Evolutionary conservation across 2,888 invertebrate species (phyloP), one percentile per base, ranked within the genome.

Genomic region (Alloplasta piceator): DNA sequence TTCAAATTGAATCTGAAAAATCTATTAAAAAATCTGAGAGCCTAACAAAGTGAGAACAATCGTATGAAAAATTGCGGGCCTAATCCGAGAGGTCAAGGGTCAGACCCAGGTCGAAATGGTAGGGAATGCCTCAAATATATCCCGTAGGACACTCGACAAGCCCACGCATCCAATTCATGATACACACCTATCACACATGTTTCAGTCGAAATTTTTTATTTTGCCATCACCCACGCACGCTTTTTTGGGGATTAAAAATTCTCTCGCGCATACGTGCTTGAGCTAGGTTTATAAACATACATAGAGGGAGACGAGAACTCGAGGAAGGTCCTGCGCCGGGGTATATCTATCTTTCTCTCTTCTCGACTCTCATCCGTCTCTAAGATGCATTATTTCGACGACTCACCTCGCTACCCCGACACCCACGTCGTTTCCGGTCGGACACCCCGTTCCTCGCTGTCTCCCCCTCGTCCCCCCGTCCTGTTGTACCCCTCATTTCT

Each of bases 381-480:
- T 60, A 74, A 73, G 75, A 78, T 81, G 78, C 74, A 81, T 70
- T 82, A 82, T 85, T 85, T 83, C 75, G 81, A 82, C 81, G 85
- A 86, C 83, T 85, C 83, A 84, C 85, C 85, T 87, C 77, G 78
- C 76, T 80, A 83, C 83, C 75, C 82, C 80, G 85, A 88, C 88
- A 87, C 88, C 89, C 87, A 89, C 90, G 86, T 87, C 82, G 85
- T 86, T 86, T 85, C 87, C 86, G 87, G 84, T 85, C 81, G 70
- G 82, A 76, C 78, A 81, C 81, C 82, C 81, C 83, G 73, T 80
- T 73, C 80, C 79, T 82, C 82, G 71, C 78, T 84, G 76, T 63
- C 50, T 72, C 75, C 80, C 56, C 56, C 43, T 46, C 48, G 14
- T 66, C 74, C 71, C 77, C 74, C 79, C 56, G 67, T 66, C 78